Evolutionary conservation across 2,888 invertebrate genomes (phyloP).

Genomic region (Octonoba sinensis): DNA sequence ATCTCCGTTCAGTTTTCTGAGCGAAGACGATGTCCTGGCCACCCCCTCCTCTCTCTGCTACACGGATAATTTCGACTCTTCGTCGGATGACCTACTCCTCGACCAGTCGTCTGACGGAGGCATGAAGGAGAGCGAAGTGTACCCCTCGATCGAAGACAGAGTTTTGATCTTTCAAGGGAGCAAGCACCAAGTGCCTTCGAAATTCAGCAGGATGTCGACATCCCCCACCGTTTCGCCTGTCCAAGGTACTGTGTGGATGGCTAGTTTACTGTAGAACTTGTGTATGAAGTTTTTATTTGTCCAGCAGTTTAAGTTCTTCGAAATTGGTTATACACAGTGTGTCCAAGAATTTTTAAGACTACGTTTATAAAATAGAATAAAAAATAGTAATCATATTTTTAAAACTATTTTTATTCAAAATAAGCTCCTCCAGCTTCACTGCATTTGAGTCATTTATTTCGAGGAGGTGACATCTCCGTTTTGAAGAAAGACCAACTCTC

Average conservation of each 20-base stretch:
- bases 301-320: no score
- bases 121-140: constrained; percentile 47
- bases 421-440: no score
- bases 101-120: constrained; percentile 40
- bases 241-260: constrained; percentile 42
- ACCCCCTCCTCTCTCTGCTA: constrained; percentile 49
- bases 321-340: no score
- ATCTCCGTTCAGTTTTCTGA: constrained; percentile 59
- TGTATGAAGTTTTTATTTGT: no score
- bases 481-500: no score
- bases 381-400: no score
- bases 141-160: constrained; percentile 50
- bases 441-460: no score
- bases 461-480: no score
- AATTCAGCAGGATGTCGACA: constrained; percentile 59
- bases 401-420: no score
- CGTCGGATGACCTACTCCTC: constrained; percentile 55
- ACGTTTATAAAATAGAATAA: no score
- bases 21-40: constrained; percentile 52
- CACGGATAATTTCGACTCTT: constrained; percentile 55
- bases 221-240: constrained; percentile 60
- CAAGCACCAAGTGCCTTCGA: constrained; percentile 54
- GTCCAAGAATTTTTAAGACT: no score
- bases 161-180: constrained; percentile 46
- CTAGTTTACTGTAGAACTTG: no score